Evolutionary conservation across 2,797 vertebrate species (phyloP), one percentile per base, ranked within the genome.

Genomic region (Acomys russatus): DNA sequence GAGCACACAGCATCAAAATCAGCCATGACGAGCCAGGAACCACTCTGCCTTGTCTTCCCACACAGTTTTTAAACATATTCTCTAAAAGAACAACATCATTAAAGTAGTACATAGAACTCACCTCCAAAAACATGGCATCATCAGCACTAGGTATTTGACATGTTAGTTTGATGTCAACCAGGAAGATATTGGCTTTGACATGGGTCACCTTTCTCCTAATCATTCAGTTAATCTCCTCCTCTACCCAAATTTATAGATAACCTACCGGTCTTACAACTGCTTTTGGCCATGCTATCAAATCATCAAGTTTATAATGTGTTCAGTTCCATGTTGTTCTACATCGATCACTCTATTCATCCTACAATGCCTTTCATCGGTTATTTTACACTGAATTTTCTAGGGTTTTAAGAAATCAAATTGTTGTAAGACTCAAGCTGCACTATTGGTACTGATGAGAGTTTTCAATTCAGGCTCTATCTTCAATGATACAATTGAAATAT

Each of bases 211-310:
- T 70, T 70, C 51, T 68, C 20, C 30, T 61, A 38, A 61, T 33
- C 9, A 35, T 61, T 49, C 17, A 17, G 23, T 30, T 22, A 49
- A 12, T 7, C 4, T 22, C 14, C 33, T 28, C 73, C 51, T 70
- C 61, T 78, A 33, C 25, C 6, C 8, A n/a, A 91, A 17, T 30
- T 23, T 28, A 17, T 17, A 18, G 10, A 9, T 5, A 85, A 22
- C 3, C 0, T 9, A 11, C 49, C 33, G 2, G 35, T 18, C 8
- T 25, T 71, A 4, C 9, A 33, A 23, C 1, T 22, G 38, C 18
- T 9, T 20, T 79, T 12, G 33, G 11, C 9, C 6, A 54, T 33
- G 25, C 22, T 33, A 22, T 71, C 3, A 14, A 63, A 4, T 71
- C 51, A 18, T 74, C 11, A 66, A 22, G 1, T 61, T 23, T 18